Evolutionary conservation across 2,888 invertebrate genomes (phyloP), one percentile per base, ranked within the genome.

Genomic region (Incurvaria masculella): DNA sequence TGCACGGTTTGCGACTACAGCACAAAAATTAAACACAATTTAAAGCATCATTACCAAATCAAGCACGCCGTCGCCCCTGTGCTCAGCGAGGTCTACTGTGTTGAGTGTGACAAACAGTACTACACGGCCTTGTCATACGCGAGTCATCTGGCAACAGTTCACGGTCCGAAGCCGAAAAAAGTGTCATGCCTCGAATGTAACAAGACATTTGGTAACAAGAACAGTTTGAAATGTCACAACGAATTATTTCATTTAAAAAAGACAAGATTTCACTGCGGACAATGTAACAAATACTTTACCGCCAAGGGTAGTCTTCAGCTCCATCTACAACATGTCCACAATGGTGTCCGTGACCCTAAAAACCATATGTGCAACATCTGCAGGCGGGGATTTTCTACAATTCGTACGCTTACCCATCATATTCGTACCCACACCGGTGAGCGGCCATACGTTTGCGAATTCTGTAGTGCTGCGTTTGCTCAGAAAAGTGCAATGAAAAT

Each of bases 361-460:
- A 23, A 46, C 21, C 20, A 40, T 14, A 21, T 40, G 21, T 46
- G 46, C 40, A 26, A 39, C 2, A 26, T 27, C 14, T 46, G 46
- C 19, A 40, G 46, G 2, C 19, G 33, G 8, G 46, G 40, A 14
- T 46, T 46, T 19, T 16, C 17, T 39, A 40, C 40, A 21, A 46
- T 23, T 39, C n/a, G 16, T 14, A 39, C 5, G 2, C 46, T 46
- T 17, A 20, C 21, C 1, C 38, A 46, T 21, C 46, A 46, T 21
- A 46, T 46, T 8, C 39, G 46, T 14, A 46, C 46, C 1, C 46
- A 46, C 16, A 46, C 46, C 3, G 46, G 46, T 1, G 46, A 46
- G 8, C 38, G 40, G n/a, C 46, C 46, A 10, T 46, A 21, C 14
- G 16, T 20, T 3, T 46, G 46, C 17, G 23, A 39, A 6, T 16